These are phyloP conservation scores for Drosophila merina DNA, from an alignment of 2,888 invertebrate species.

Conservation along the genomic window DNA sequence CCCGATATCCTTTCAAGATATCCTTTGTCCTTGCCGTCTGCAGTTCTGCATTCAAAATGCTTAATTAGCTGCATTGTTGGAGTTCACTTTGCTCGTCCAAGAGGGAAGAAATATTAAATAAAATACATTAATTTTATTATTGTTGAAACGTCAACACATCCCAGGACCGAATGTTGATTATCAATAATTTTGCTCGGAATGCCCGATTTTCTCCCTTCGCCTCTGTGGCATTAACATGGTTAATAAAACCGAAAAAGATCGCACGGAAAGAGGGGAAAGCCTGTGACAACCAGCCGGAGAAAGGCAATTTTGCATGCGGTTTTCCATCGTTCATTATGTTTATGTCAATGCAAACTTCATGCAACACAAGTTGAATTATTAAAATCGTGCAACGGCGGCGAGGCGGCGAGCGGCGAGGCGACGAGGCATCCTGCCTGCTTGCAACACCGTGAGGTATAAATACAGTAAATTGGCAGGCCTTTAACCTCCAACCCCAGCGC, in stretches of 20 bases:
- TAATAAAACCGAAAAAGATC: slow-evolving; percentile 24
- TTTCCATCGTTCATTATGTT: slow-evolving; percentile 45
- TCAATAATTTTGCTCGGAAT: slow-evolving; percentile 47
- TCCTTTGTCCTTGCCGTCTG: slow-evolving; percentile 37
- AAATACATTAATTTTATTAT: slow-evolving; percentile 56
- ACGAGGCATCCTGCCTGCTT: background rate
- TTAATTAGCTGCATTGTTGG: slow-evolving; percentile 72
- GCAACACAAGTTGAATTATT: slow-evolving; percentile 67
- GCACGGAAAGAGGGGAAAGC: background rate
- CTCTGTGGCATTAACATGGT: slow-evolving; percentile 38
- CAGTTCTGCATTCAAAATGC: slow-evolving; percentile 63
- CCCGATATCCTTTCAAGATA: slow-evolving; percentile 14
- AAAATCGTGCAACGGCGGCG: slow-evolving; percentile 45
- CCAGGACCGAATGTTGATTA: slow-evolving; percentile 49
- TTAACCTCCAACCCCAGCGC: slow-evolving; percentile 38
- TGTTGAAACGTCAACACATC: slow-evolving; percentile 43
- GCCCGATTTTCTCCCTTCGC: slow-evolving; percentile 22
- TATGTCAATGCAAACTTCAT: slow-evolving; percentile 49
- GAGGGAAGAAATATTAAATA: slow-evolving; percentile 33
- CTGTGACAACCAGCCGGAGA: slow-evolving; percentile 10
- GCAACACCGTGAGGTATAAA: slow-evolving; percentile 49
- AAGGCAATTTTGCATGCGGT: slow-evolving; percentile 38
- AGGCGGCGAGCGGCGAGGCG: no score
- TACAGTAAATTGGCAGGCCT: slow-evolving; percentile 66
- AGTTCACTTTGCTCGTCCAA: slow-evolving; percentile 31